Base-by-base conservation (phyloP, 2,888 invertebrate species). In the Brachypalpus laphriformis region DNA sequence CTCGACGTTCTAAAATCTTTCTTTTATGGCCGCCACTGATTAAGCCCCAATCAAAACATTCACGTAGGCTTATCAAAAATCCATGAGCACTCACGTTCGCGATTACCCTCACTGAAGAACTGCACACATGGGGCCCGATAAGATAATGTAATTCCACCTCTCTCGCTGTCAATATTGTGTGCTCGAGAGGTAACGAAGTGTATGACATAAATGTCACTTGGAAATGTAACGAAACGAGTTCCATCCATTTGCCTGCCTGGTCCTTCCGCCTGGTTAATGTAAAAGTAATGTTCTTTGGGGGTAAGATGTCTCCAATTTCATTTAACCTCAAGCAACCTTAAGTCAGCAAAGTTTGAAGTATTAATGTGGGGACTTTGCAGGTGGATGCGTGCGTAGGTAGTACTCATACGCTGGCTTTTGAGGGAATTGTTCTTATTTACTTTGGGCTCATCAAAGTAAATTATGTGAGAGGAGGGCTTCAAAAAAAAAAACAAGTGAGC, bases 371-470 rank as follows among this genome's bases (percentile, higher is more conserved):
- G 18, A 18, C n/a, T 40, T 31, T 1, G n/a, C 14, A 3, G 14
- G 14, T 1, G 40, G n/a, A 40, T 40, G 37, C 1, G 40, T n/a
- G 14, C n/a, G 40, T 1, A 31, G 31, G 31, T 7, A 8, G 31
- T 31, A 14, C 34, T 34, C 34, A 34, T 40, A 14, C 14, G 40
- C 1, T 0, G 45, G 18, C 18, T 45, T 20, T 45, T 18, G 9
- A 45, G 9, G 14, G 14, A 45, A 45, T 45, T 45, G 9, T 47
- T 20, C 20, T 20, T 47, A 20, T 47, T 20, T 47, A 47, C 47
- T 47, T 47, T 47, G 34, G 6, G 47, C 45, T 45, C 45, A 45
- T 45, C 45, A 45, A 45, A 45, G 45, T 45, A 45, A 45, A 45
- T 45, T 45, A 45, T 45, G 45, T 45, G 45, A 45, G 18, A 45